phyloP scores from a whole-genome alignment of 2,888 invertebrate species.

The Harpagoxenus sublaevis region DNA sequence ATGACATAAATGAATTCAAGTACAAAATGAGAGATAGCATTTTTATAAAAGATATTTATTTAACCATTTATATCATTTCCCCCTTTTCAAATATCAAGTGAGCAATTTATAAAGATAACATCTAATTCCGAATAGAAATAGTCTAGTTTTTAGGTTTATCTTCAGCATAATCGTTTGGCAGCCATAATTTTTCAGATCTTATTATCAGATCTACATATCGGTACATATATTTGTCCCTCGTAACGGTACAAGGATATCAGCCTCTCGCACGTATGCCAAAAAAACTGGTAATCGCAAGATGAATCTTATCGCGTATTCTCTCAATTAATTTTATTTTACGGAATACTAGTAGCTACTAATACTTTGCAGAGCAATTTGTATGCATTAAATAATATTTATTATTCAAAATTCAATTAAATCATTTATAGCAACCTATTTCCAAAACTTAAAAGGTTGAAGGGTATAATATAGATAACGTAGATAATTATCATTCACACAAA shows the following conservation, averaged over 20 bases:
- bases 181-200: conserved; percentile 53
- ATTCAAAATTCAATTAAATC: not conserved
- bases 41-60: conserved; percentile 3
- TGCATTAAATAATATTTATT: conserved; percentile 17
- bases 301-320: conserved; percentile 1
- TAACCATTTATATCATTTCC: not conserved
- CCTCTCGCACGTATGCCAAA: conserved; percentile 19
- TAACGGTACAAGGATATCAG: conserved; percentile 69
- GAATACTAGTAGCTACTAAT: not conserved
- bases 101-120: conserved; percentile 4
- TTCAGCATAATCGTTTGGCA: conserved; percentile 33
- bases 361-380: not conserved
- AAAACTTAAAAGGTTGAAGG: not conserved
- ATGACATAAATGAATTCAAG: conserved; percentile 14
- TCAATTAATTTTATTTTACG: conserved; percentile 2
- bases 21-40: conserved; percentile 3
- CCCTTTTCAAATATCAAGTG: not conserved
- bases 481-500: not conserved
- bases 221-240: conserved; percentile 32
- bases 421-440: not conserved
- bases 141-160: conserved; percentile 7
- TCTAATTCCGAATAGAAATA: not conserved
- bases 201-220: conserved; percentile 43
- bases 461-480: not conserved
- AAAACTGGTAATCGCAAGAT: conserved; percentile 54